Base-by-base conservation (phyloP, 2,888 invertebrate genomes). In the Cheilosia impressa region DNA sequence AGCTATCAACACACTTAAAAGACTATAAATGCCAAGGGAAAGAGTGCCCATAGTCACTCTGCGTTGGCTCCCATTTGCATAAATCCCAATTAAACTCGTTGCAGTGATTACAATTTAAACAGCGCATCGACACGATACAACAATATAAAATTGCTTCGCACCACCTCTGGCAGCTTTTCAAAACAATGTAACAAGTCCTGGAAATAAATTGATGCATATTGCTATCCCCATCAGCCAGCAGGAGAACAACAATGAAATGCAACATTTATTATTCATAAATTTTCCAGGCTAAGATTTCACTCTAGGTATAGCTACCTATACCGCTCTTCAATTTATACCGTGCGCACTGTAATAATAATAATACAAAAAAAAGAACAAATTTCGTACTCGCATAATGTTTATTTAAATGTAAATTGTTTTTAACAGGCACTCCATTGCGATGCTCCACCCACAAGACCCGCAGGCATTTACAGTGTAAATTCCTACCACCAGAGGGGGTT, bases 371-470 rank as follows among this genome's bases (percentile, higher is more conserved):
- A 41, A n/a, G 2, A 41, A 41, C 68, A 77, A 50, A 72, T 78
- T 66, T 63, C 57, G 22, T 22, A 2, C 68, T 43, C 34, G 43
- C 22, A 19, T 58, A 83, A 78, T 72, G 72, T 83, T 83, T 77
- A 83, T 83, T 83, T 78, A 78, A 83, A 83, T 78, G 69, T 72
- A 83, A 83, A 83, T 83, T 83, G 78, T 72, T 66, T 66, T 66
- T 47, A 72, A 60, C 65, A 58, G 55, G 52, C 58, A 68, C 52
- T 75, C 62, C 41, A 50, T 57, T 22, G 7, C 58, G 60, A 38
- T 27, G 19, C 17, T 9, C 13, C 17, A 38, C 17, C 58, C 31
- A 27, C 27, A 41, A 17, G 34, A 50, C 13, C 34, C 1, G 6
- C 27, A 41, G 27, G 43, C 57, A 71, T 65, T 58, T 17, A 55